phyloP scores from a whole-genome alignment of 2,888 invertebrate genomes.

The Poecilus cupreus region DNA sequence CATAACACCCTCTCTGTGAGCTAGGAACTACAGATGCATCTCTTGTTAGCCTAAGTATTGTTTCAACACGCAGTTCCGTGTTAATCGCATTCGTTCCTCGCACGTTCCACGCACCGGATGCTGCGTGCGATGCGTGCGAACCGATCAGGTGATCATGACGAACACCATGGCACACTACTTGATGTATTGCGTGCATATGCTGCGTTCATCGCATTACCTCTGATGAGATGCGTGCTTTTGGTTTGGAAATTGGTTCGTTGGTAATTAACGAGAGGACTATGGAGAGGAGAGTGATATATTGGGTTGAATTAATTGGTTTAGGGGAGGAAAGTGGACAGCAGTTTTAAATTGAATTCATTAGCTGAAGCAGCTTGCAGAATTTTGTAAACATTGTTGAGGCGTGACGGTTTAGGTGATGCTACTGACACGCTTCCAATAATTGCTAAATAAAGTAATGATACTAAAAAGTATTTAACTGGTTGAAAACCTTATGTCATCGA shows the following conservation, averaged over 20 bases:
- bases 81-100: conserved; percentile 43
- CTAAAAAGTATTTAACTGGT: too few relatives aligned
- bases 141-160: conserved; percentile 38
- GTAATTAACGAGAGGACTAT: background rate
- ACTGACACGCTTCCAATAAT: too few relatives aligned
- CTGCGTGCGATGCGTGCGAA: conserved; percentile 34
- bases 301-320: conserved; percentile 7
- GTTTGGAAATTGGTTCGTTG: background rate
- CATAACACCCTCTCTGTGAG: background rate
- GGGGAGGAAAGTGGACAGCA: background rate
- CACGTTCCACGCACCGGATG: conserved; percentile 28
- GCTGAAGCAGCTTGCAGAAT: too few relatives aligned
- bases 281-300: conserved; percentile 7
- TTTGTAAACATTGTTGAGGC: too few relatives aligned
- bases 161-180: conserved; percentile 7
- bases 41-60: too few relatives aligned
- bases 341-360: too few relatives aligned
- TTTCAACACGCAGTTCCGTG: conserved; percentile 26
- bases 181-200: conserved; percentile 14
- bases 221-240: conserved; percentile 5
- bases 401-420: too few relatives aligned
- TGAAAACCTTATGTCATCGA: too few relatives aligned
- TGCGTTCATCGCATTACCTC: background rate
- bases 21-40: background rate
- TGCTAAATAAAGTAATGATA: too few relatives aligned